Conservation (phyloP, 2,888 invertebrate genomes). For the Vesta saturnalis region DNA sequence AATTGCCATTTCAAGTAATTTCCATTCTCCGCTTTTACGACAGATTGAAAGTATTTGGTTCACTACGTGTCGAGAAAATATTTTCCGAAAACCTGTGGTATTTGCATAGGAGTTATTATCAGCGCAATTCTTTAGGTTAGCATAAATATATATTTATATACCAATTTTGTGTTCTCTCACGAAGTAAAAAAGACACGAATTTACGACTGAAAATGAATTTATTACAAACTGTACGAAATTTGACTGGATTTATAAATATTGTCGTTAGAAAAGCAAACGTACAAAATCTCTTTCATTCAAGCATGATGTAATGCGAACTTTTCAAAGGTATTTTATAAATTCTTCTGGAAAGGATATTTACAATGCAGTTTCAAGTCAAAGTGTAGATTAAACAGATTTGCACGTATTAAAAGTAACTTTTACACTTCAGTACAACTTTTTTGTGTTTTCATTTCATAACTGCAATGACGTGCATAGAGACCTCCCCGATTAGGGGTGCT, state of each 20-base stretch:
- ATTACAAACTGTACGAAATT: neutral
- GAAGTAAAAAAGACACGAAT: conserved; percentile 6
- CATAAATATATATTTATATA: conserved; percentile 29
- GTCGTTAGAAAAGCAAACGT: too few species aligned
- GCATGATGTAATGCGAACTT: too few species aligned
- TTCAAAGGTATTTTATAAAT: too few species aligned
- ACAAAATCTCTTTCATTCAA: too few species aligned
- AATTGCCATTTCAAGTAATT: conserved; percentile 26
- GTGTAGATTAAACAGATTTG: too few species aligned
- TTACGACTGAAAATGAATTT: neutral
- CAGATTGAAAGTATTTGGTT: conserved; percentile 20
- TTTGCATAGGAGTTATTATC: conserved; percentile 21
- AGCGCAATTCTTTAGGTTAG: conserved; percentile 23
- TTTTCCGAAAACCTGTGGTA: conserved; percentile 19
- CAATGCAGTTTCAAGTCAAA: too few species aligned
- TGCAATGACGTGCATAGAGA: too few species aligned
- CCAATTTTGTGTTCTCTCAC: conserved; percentile 22
- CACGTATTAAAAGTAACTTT: too few species aligned
- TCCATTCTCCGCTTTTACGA: conserved; percentile 14
- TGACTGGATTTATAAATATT: neutral
- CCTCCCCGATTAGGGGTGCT: too few species aligned
- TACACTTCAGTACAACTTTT: too few species aligned
- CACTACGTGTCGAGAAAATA: conserved; percentile 18
- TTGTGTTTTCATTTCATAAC: too few species aligned
- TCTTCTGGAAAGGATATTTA: too few species aligned